phyloP scores from a whole-genome alignment of 2,113 vertebrate species.

The Dicerorhinus sumatrensis region DNA sequence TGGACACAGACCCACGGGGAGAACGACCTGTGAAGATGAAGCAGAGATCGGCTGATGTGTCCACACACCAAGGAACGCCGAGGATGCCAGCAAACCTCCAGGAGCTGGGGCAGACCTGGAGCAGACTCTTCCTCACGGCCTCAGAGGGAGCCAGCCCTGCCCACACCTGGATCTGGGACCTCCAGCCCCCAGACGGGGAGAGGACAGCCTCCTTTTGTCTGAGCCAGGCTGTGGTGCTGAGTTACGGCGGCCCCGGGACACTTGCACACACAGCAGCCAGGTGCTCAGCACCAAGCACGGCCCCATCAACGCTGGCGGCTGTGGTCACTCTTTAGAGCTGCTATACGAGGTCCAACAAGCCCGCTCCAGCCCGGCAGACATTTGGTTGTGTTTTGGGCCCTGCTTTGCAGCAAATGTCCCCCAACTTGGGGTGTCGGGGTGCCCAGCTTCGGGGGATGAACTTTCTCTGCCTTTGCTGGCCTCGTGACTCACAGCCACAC shows the following conservation, averaged over 20 bases:
- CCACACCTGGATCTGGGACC: fast-evolving
- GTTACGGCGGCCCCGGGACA: fast-evolving
- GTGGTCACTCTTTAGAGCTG: background rate
- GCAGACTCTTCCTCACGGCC: fast-evolving
- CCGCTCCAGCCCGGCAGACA: fast-evolving
- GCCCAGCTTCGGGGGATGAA: fast-evolving
- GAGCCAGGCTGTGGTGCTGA: fast-evolving
- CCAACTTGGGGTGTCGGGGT: fast-evolving
- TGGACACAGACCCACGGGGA: fast-evolving
- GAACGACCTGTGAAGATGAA: fast-evolving
- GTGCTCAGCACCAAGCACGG: fast-evolving
- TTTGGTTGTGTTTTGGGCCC: fast-evolving
- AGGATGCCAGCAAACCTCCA: fast-evolving
- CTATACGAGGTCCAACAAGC: fast-evolving
- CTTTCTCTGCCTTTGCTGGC: background rate
- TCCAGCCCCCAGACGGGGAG: background rate
- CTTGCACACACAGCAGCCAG: fast-evolving
- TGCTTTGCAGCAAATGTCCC: fast-evolving
- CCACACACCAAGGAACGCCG: fast-evolving
- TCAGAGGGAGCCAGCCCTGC: no score
- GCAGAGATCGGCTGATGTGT: background rate
- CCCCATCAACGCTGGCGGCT: fast-evolving
- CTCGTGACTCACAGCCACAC: fast-evolving
- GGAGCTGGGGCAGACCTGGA: fast-evolving
- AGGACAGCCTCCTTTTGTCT: fast-evolving